Evolutionary conservation across 1,140 invertebrate genomes (phyloP).

Genomic region (Zaprionus kolodkinae): DNA sequence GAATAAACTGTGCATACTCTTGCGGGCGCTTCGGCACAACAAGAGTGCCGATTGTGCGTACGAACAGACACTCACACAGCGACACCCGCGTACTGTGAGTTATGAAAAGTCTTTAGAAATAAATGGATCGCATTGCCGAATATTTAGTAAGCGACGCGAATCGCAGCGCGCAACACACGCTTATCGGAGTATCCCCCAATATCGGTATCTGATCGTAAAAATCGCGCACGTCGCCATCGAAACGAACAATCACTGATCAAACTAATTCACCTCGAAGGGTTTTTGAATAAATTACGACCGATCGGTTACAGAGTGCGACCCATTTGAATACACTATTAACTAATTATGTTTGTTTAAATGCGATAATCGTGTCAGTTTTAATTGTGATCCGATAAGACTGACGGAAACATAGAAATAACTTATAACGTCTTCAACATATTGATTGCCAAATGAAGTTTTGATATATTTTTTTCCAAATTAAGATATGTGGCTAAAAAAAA

Average conservation of each 20-base stretch:
- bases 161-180: slow-evolving; percentile 52
- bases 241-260: slow-evolving; percentile 30
- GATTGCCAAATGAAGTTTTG: not conserved
- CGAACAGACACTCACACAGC: slow-evolving; percentile 13
- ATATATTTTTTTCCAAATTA: not conserved
- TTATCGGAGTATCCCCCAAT: slow-evolving; percentile 27
- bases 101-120: slow-evolving; percentile 56
- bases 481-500: not conserved
- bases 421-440: not conserved
- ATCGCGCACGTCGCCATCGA: slow-evolving; percentile 18
- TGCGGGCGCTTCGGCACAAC: slow-evolving; percentile 32
- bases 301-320: not conserved
- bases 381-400: not conserved
- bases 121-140: slow-evolving; percentile 56
- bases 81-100: slow-evolving; percentile 20
- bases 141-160: slow-evolving; percentile 50
- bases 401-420: slow-evolving; percentile 1
- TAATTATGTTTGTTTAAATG: slow-evolving; percentile 21
- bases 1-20: slow-evolving; percentile 36
- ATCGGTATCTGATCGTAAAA: slow-evolving; percentile 8
- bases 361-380: slow-evolving; percentile 17
- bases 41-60: slow-evolving; percentile 42
- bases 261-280: slow-evolving; percentile 21
- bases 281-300: slow-evolving; percentile 24
- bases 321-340: slow-evolving; percentile 13